Percentiles rank a stretch among this genome's conserved stretches.
Evolutionary conservation across 2,113 vertebrate genomes (phyloP).

Genomic region (Seriola rivoliana): DNA sequence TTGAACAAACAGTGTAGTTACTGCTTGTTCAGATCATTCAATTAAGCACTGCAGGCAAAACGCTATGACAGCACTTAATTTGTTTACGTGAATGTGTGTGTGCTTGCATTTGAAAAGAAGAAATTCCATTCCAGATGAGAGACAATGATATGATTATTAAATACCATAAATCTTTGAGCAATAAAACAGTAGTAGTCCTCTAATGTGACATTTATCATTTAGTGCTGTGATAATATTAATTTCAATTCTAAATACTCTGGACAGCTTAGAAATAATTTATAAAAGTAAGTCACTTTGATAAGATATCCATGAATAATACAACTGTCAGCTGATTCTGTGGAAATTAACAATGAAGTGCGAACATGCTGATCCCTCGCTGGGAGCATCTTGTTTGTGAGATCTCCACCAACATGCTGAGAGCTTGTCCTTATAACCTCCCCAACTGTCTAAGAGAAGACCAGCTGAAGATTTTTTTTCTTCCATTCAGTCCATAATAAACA

Average conservation of each 20-base stretch:
- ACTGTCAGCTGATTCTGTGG: background rate
- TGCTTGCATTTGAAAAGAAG: background rate
- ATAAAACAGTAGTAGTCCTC: too few species aligned
- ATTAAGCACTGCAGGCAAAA: background rate
- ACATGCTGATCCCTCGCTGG: too few species aligned
- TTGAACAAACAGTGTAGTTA: slow-evolving; percentile 21
- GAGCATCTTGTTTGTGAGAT: slow-evolving; percentile 8
- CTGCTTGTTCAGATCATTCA: slow-evolving; percentile 20
- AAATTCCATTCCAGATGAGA: background rate
- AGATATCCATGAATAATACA: background rate
- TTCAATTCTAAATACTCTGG: background rate
- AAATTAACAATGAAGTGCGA: background rate
- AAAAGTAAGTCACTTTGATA: background rate
- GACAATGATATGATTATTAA: background rate
- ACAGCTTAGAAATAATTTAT: background rate
- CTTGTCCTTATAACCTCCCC: background rate
- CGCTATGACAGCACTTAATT: background rate
- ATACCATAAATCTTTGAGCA: background rate
- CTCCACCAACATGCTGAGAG: background rate
- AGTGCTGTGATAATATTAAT: background rate
- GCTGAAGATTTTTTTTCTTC: background rate
- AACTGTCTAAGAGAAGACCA: slow-evolving; percentile 13
- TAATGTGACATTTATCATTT: background rate
- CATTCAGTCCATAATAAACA: background rate
- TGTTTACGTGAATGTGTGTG: slow-evolving; percentile 4